These are phyloP conservation scores for Hippopotamyrus pictus DNA, from an alignment of 2,797 vertebrate genomes.

Conservation along the genomic window DNA sequence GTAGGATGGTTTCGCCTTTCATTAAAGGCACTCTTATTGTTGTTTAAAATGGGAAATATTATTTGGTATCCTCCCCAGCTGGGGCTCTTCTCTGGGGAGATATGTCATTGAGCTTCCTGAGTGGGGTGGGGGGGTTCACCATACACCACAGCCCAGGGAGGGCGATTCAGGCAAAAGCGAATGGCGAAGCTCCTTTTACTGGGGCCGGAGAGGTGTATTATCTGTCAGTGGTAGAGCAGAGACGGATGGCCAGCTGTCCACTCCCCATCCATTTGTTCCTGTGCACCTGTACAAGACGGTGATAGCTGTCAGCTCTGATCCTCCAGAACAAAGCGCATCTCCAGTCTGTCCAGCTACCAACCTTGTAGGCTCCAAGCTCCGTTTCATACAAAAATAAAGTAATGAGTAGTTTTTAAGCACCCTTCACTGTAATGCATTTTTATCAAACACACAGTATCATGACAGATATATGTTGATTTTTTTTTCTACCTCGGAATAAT, in stretches of 20 bases:
- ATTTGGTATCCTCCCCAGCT: not conserved
- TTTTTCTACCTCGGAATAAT: not conserved
- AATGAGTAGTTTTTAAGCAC: not conserved
- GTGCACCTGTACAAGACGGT: not conserved
- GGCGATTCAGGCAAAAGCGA: not conserved
- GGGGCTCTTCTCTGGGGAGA: not conserved
- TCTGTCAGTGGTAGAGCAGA: not conserved
- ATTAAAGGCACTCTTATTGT: not conserved
- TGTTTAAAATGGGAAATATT: slow-evolving; percentile 3
- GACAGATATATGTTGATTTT: not conserved
- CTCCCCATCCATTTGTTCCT: not conserved
- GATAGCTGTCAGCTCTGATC: not conserved
- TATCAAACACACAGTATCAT: not conserved
- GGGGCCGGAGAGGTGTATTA: not conserved
- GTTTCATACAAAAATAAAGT: not conserved
- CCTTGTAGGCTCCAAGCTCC: not conserved
- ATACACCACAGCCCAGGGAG: not conserved
- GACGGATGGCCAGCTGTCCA: not conserved
- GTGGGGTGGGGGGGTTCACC: not conserved
- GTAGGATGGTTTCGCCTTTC: not conserved
- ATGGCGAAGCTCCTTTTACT: not conserved
- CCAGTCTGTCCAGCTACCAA: not conserved
- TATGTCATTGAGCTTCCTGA: not conserved
- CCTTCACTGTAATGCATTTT: not conserved
- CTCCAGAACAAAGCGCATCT: not conserved